Conservation (phyloP, 1,140 invertebrate genomes). For the Nephila pilipes region DNA sequence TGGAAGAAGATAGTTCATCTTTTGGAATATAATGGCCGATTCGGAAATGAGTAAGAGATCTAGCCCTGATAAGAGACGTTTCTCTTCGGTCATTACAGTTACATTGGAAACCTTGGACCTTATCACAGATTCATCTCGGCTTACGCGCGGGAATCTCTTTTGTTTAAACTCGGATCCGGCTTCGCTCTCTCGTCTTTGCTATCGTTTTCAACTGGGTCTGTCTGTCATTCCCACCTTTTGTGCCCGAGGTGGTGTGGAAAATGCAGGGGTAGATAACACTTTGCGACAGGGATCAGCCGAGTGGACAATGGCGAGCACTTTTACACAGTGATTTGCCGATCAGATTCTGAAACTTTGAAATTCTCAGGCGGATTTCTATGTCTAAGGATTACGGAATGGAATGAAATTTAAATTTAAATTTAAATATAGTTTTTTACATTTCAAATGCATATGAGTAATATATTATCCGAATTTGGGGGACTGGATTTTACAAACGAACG, state of each 20-base stretch:
- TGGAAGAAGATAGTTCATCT: constrained; percentile 71
- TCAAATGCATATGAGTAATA: too few species aligned
- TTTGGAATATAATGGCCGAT: constrained; percentile 74
- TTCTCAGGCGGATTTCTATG: too few species aligned
- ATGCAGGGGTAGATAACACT: constrained; percentile 7
- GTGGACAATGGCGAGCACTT: constrained; percentile 7
- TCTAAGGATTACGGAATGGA: too few species aligned
- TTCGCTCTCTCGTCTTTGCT: background rate
- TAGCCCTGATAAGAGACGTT: constrained; percentile 34
- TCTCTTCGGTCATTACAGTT: constrained; percentile 69
- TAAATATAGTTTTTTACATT: too few species aligned
- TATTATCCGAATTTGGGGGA: too few species aligned
- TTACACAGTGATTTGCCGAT: too few species aligned
- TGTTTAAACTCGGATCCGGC: constrained; percentile 54
- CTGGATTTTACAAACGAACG: too few species aligned
- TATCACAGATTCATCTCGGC: constrained; percentile 65
- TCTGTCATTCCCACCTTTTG: constrained; percentile 38
- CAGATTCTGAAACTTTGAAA: too few species aligned
- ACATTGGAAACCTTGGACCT: constrained; percentile 37
- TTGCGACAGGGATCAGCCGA: background rate
- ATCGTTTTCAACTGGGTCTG: constrained; percentile 30
- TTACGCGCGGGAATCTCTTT: constrained; percentile 53
- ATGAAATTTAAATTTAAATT: too few species aligned
- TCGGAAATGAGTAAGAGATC: constrained; percentile 72
- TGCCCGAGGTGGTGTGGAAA: background rate